A percentile compares a stretch with the other conserved stretches of the same genome.
phyloP scores from a whole-genome alignment of 2,888 invertebrate species.

The Empis livida region DNA sequence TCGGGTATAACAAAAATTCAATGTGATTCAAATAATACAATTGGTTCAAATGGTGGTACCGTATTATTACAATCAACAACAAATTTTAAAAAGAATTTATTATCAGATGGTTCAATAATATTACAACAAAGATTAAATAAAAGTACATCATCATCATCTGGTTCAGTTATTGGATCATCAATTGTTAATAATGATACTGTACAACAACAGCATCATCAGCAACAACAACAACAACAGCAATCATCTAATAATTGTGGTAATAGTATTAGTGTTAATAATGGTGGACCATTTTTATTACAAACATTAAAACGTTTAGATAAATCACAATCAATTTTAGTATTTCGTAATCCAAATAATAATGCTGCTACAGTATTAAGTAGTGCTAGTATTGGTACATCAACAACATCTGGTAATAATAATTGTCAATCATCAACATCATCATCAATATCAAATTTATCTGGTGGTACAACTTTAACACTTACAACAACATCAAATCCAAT shows the following conservation, averaged over 20 bases:
- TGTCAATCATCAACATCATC: slow-evolving; percentile 18
- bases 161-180: not conserved
- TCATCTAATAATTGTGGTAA: not conserved
- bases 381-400: slow-evolving; percentile 10
- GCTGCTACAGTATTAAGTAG: slow-evolving; percentile 2
- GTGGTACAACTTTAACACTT: slow-evolving; percentile 11
- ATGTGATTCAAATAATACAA: slow-evolving; percentile 9
- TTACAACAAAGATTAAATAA: slow-evolving; percentile 15
- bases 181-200: slow-evolving; percentile 5
- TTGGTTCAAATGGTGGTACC: slow-evolving; percentile 10
- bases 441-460: not conserved
- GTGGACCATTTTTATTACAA: slow-evolving; percentile 32
- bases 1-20: slow-evolving; percentile 16
- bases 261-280: not conserved
- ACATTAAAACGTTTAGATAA: slow-evolving; percentile 36
- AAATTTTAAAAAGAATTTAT: slow-evolving; percentile 11
- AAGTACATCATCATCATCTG: not conserved
- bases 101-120: slow-evolving; percentile 15
- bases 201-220: slow-evolving; percentile 8
- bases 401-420: slow-evolving; percentile 22
- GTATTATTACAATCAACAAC: slow-evolving; percentile 12
- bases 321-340: slow-evolving; percentile 35
- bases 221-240: slow-evolving; percentile 8
- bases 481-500: slow-evolving; percentile 10
- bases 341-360: slow-evolving; percentile 26